These are phyloP conservation scores for Drosophila silvestris DNA, from an alignment of 2,888 invertebrate species.

Conservation along the genomic window DNA sequence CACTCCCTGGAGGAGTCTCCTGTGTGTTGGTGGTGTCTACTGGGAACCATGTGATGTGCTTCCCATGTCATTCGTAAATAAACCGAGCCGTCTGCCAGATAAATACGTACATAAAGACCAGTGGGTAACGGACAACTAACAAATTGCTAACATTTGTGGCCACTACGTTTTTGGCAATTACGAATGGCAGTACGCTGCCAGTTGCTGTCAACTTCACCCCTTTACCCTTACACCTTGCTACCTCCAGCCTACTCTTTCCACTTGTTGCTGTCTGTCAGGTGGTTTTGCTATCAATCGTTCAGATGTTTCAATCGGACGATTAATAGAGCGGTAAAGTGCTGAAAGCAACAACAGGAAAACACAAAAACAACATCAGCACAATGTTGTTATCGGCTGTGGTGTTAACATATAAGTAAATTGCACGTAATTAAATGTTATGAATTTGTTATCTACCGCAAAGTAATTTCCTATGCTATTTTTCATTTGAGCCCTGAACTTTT, in stretches of 20 bases:
- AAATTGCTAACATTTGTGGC: slow-evolving; percentile 17
- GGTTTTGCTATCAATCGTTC: slow-evolving; percentile 52
- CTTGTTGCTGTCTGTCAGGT: slow-evolving; percentile 23
- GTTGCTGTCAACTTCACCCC: not conserved
- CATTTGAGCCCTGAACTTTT: slow-evolving; percentile 19
- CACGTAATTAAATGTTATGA: slow-evolving; percentile 77
- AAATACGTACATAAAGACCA: slow-evolving; percentile 52
- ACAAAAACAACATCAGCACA: slow-evolving; percentile 18
- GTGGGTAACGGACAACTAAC: slow-evolving; percentile 36
- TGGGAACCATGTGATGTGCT: slow-evolving; percentile 60
- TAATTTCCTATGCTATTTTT: slow-evolving; percentile 35
- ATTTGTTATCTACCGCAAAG: slow-evolving; percentile 65
- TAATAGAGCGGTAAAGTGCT: slow-evolving; percentile 28
- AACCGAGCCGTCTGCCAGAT: slow-evolving; percentile 50
- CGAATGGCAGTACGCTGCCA: slow-evolving; percentile 8
- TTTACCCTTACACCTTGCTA: not conserved
- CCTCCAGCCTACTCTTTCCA: not conserved
- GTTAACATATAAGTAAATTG: slow-evolving; percentile 72
- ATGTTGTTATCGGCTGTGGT: slow-evolving; percentile 53
- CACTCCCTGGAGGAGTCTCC: not conserved
- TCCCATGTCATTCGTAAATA: slow-evolving; percentile 69
- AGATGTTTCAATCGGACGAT: slow-evolving; percentile 46
- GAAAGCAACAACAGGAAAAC: slow-evolving; percentile 24
- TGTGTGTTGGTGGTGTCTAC: slow-evolving; percentile 7
- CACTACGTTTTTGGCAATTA: slow-evolving; percentile 49